A percentile compares a stretch with the other conserved stretches of the same genome.
Evolutionary conservation across 1,140 invertebrate species (phyloP).

Genomic region (Littorina saxatilis): DNA sequence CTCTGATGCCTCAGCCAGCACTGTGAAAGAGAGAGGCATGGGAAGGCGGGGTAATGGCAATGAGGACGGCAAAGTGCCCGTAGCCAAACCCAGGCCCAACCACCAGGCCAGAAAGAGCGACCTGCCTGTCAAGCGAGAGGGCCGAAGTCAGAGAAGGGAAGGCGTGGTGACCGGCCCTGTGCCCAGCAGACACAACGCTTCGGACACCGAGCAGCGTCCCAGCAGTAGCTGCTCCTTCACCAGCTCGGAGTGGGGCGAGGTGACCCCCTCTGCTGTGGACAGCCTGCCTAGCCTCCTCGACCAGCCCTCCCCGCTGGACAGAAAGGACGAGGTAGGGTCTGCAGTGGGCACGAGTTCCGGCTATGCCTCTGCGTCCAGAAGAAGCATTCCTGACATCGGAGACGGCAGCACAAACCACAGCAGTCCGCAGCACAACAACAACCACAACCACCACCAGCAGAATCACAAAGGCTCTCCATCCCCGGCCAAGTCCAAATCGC

Average conservation of each 20-base stretch:
- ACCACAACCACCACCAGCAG: too few relatives aligned
- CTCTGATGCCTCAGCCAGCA: too few relatives aligned
- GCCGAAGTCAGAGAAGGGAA: too few relatives aligned
- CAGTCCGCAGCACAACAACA: background rate
- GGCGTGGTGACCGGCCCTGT: too few relatives aligned
- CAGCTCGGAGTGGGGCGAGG: constrained; percentile 34
- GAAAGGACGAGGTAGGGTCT: constrained; percentile 6
- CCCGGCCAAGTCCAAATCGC: too few relatives aligned
- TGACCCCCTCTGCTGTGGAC: constrained; percentile 27
- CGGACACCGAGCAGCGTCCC: background rate
- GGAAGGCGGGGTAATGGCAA: too few relatives aligned
- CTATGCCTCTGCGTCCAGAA: constrained; percentile 11
- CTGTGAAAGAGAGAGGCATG: too few relatives aligned
- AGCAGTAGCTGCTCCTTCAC: constrained; percentile 31
- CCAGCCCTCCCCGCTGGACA: background rate
- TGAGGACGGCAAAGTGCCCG: too few relatives aligned
- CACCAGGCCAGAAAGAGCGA: too few relatives aligned
- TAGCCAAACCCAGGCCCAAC: too few relatives aligned
- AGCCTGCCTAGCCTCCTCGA: background rate
- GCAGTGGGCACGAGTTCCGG: constrained; percentile 18
- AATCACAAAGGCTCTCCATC: too few relatives aligned
- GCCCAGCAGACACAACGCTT: background rate
- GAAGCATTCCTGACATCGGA: background rate
- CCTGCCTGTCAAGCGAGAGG: too few relatives aligned
- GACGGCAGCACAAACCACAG: background rate